Conservation (phyloP, 2,113 vertebrate species). For the Heliornis fulica region DNA sequence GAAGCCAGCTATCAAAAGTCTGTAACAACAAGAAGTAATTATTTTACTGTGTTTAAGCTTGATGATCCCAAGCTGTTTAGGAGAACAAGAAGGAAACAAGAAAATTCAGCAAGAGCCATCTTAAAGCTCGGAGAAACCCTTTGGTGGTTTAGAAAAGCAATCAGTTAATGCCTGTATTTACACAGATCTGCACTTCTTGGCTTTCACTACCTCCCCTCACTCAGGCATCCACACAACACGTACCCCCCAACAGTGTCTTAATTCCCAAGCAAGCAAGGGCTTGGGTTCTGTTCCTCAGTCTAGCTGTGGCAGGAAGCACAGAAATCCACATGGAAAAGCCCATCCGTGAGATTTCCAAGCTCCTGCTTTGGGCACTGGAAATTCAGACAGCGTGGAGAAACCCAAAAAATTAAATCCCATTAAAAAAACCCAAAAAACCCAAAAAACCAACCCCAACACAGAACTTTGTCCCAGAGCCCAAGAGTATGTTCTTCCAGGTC, state of each 20-base stretch:
- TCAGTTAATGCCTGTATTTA: neutral
- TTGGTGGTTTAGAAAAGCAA: neutral
- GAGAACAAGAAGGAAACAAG: neutral
- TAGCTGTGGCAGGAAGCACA: neutral
- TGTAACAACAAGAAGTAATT: neutral
- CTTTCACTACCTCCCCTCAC: neutral
- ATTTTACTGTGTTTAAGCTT: neutral
- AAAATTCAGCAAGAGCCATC: neutral
- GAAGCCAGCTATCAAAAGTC: neutral
- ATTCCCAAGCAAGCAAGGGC: neutral
- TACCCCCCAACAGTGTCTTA: neutral
- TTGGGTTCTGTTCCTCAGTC: neutral
- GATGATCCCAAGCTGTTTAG: neutral
- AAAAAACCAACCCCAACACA: neutral
- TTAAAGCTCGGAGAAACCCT: neutral
- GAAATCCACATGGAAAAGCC: neutral
- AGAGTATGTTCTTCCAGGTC: neutral
- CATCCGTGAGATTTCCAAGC: neutral
- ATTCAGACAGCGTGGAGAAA: neutral
- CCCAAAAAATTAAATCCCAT: neutral
- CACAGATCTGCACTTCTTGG: neutral
- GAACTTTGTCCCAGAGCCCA: neutral
- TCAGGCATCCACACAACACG: accelerated
- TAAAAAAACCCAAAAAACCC: neutral
- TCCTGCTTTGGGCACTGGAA: accelerated